Base-by-base conservation (phyloP, 2,113 vertebrate genomes). In the Climacteris rufus region DNA sequence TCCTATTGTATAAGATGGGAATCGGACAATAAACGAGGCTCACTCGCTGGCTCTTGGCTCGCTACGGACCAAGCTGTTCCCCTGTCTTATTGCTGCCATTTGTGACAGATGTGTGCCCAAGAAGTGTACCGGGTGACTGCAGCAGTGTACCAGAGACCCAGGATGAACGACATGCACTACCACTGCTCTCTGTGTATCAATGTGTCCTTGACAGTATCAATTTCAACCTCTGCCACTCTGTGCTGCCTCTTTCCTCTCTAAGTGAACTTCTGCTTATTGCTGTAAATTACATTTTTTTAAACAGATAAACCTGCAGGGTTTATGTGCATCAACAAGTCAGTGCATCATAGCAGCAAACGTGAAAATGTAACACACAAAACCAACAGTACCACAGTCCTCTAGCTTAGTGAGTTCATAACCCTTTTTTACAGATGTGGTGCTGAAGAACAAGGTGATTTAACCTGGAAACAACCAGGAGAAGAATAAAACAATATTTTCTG, bases 131-230 rank as follows among this genome's bases (percentile, higher is more conserved):
- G 64, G 35, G 15, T 50, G 49, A 15, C 49, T 69, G 40, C 60
- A 69, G 45, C 45, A 75, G 42, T 0, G 1, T 5, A 5, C 19
- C 68, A 57, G 53, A 16, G 11, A 40, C 13, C 17, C 3, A 4
- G 22, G 39, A 23, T 6, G 45, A 70, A 37, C 15, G 15, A 24
- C 0, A 0, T 20, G 50, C 9, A 0, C 22, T 47, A 30, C 44
- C 54, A 6, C 44, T 1, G 1, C 33, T 64, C 24, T 13, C 24
- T 52, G 30, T 27, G 28, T 31, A n/a, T 42, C 50, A 24, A 3
- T 2, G 4, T 31, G 61, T 50, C 33, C 37, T 71, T 66, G 11
- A 4, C 0, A 0, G 9, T 31, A 9, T 12, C 56, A 70, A 3
- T 54, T 47, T 64, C 25, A 15, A 22, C 14, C 15, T 71, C 7